These are phyloP conservation scores for Chroicocephalus ridibundus DNA, from an alignment of 2,113 vertebrate genomes.

Conservation along the genomic window DNA sequence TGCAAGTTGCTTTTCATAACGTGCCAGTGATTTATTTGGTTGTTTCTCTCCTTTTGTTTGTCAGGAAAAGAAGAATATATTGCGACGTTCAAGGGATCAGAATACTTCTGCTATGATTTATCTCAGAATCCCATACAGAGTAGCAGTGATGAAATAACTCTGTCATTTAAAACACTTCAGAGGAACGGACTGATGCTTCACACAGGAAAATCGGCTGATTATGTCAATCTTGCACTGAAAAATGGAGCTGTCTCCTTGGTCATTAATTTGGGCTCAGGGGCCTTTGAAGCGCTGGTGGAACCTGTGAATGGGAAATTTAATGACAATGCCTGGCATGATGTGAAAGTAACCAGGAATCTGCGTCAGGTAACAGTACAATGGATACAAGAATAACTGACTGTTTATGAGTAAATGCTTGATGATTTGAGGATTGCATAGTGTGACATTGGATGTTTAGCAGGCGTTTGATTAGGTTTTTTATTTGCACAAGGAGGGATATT, in stretches of 20 bases:
- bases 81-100: slow-evolving; percentile 97
- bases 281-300: slow-evolving; percentile 99
- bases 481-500: slow-evolving; percentile 71
- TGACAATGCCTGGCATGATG: slow-evolving; percentile 99
- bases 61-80: slow-evolving; percentile 97
- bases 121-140: slow-evolving; percentile 98
- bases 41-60: slow-evolving; percentile 61
- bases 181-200: slow-evolving; percentile 99
- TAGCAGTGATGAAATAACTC: slow-evolving; percentile 99
- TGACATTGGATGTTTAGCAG: slow-evolving; percentile 63
- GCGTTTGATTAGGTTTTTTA: slow-evolving; percentile 65
- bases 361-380: slow-evolving; percentile 99
- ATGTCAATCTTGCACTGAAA: slow-evolving; percentile 99
- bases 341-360: slow-evolving; percentile 99
- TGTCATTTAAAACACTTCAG: slow-evolving; percentile 98
- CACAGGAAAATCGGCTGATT: slow-evolving; percentile 98
- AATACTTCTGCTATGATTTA: slow-evolving; percentile 99
- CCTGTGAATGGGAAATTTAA: slow-evolving; percentile 99
- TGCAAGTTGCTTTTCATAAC: background rate
- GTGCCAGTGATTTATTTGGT: background rate
- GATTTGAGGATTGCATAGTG: slow-evolving; percentile 54
- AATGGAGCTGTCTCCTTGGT: slow-evolving; percentile 98
- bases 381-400: slow-evolving; percentile 82
- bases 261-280: slow-evolving; percentile 99
- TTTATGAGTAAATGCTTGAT: slow-evolving; percentile 73